phyloP scores from a whole-genome alignment of 2,113 vertebrate genomes.

The Labeo rohita region DNA sequence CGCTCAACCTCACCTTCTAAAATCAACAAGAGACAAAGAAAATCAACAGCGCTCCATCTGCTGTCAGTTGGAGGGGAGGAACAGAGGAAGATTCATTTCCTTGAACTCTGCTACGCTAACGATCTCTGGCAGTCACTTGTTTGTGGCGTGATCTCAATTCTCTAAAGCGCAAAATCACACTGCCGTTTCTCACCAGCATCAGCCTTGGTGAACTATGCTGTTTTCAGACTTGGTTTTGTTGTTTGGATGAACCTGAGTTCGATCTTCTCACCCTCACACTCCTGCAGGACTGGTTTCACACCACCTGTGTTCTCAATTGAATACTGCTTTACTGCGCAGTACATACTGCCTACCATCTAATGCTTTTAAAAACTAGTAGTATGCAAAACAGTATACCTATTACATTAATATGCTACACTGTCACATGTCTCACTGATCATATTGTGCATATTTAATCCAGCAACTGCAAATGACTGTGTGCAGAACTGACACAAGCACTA shows the following conservation, averaged over 20 bases:
- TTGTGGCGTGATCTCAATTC: conserved; percentile 1
- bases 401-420: not conserved
- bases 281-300: not conserved
- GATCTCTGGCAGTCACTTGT: not conserved
- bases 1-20: not conserved
- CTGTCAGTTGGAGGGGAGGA: not conserved
- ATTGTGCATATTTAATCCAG: too few relatives aligned
- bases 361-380: not conserved
- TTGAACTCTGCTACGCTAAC: conserved; percentile 10
- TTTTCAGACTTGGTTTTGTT: conserved; percentile 5
- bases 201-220: not conserved
- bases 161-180: not conserved
- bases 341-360: not conserved
- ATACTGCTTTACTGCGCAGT: not conserved
- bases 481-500: too few relatives aligned
- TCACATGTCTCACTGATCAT: too few relatives aligned
- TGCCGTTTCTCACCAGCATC: not conserved
- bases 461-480: too few relatives aligned
- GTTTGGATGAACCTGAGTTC: not conserved
- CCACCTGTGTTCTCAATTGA: not conserved
- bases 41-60: not conserved
- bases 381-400: not conserved
- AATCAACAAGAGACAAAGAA: conserved; percentile 1
- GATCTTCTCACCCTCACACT: not conserved
- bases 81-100: conserved; percentile 6